Evolutionary conservation across 2,888 invertebrate species (phyloP).

Genomic region (Microdon myrmicae): DNA sequence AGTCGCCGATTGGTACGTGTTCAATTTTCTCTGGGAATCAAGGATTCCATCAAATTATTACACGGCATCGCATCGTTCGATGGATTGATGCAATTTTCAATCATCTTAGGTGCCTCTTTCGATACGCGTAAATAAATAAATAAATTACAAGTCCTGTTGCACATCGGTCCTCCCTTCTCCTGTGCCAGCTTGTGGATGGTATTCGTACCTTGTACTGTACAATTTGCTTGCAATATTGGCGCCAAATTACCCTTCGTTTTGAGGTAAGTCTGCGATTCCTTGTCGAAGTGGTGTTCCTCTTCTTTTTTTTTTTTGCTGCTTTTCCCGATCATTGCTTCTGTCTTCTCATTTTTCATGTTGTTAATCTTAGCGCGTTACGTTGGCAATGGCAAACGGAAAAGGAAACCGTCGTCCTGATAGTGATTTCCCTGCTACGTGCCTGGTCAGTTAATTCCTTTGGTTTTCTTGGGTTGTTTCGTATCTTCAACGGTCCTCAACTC

Average conservation of each 20-base stretch:
- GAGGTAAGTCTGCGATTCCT: too few species aligned
- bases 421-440: slow-evolving; percentile 29
- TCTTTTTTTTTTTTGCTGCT: slow-evolving; percentile 5
- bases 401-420: slow-evolving; percentile 14
- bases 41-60: slow-evolving; percentile 41
- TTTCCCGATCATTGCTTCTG: slow-evolving; percentile 30
- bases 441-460: slow-evolving; percentile 41
- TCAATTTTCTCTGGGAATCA: slow-evolving; percentile 18
- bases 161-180: slow-evolving; percentile 5
- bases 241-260: slow-evolving; percentile 48
- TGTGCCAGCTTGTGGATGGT: background rate
- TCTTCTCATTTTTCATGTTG: slow-evolving; percentile 49
- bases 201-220: too few species aligned
- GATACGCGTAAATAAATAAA: slow-evolving; percentile 41
- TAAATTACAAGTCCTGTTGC: slow-evolving; percentile 35
- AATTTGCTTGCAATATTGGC: slow-evolving; percentile 41
- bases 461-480: too few species aligned
- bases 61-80: slow-evolving; percentile 14
- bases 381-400: too few species aligned
- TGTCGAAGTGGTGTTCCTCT: slow-evolving; percentile 2
- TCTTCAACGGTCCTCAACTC: slow-evolving; percentile 2
- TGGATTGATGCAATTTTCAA: slow-evolving; percentile 36
- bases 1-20: slow-evolving; percentile 36
- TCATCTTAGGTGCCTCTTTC: slow-evolving; percentile 24
- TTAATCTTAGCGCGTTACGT: slow-evolving; percentile 29